Evolutionary conservation across 2,888 invertebrate genomes (phyloP).

Genomic region (Hanleya hanleyi): DNA sequence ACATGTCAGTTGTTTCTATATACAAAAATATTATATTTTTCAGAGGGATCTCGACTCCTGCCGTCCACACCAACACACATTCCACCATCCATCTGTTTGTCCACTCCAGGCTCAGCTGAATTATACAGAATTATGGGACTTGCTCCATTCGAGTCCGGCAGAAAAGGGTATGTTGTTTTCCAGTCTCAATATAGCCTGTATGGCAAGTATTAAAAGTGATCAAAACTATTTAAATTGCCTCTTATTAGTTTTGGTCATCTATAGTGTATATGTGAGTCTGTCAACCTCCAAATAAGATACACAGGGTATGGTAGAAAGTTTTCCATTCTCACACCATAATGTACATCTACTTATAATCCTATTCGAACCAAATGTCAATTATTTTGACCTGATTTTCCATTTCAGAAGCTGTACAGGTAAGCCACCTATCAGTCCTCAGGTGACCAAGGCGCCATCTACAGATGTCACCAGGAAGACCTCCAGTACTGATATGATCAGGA

Average conservation of each 20-base stretch:
- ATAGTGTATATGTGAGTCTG: too few relatives aligned
- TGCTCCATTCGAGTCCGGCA: conserved; percentile 9
- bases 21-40: conserved; percentile 6
- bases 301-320: too few relatives aligned
- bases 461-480: not conserved
- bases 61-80: conserved; percentile 60
- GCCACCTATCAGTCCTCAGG: not conserved
- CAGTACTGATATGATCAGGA: too few relatives aligned
- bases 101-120: conserved; percentile 49
- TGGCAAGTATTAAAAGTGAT: too few relatives aligned
- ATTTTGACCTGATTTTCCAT: too few relatives aligned
- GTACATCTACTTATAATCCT: too few relatives aligned
- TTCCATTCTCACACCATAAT: too few relatives aligned
- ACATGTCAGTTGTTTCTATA: not conserved
- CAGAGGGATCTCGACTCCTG: conserved; percentile 47
- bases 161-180: not conserved
- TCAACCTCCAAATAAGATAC: too few relatives aligned
- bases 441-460: not conserved
- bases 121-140: conserved; percentile 45
- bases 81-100: conserved; percentile 39
- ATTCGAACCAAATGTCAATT: too few relatives aligned
- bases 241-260: too few relatives aligned
- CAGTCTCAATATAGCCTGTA: too few relatives aligned
- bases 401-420: not conserved
- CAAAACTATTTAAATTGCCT: too few relatives aligned